phyloP scores from a whole-genome alignment of 2,888 invertebrate genomes.

The Brachypalpus laphriformis region DNA sequence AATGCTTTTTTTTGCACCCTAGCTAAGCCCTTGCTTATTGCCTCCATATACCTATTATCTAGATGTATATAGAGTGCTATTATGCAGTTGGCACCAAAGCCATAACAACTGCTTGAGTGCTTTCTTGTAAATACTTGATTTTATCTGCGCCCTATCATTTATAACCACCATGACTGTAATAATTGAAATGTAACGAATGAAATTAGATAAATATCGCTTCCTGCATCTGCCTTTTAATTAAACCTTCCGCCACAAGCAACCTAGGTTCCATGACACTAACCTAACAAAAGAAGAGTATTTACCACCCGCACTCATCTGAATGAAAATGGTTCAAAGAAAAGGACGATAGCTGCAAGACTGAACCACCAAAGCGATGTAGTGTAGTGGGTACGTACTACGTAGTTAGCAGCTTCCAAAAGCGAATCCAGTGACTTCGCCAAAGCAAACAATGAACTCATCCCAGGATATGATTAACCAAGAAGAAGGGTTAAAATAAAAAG shows the following conservation, averaged over 20 bases:
- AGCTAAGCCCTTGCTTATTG: too few species aligned
- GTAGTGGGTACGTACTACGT: not conserved
- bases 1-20: too few species aligned
- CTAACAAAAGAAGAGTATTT: slow-evolving; percentile 45
- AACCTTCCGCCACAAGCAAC: not conserved
- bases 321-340: slow-evolving; percentile 22
- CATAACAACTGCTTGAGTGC: not conserved
- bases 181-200: slow-evolving; percentile 26
- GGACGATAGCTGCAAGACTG: slow-evolving; percentile 32
- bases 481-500: slow-evolving; percentile 27
- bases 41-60: too few species aligned
- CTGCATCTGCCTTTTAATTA: slow-evolving; percentile 47
- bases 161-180: not conserved
- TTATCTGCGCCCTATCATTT: not conserved
- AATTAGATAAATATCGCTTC: slow-evolving; percentile 41
- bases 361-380: slow-evolving; percentile 9
- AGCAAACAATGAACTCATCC: slow-evolving; percentile 54
- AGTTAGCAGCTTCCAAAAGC: slow-evolving; percentile 29
- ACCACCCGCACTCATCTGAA: not conserved
- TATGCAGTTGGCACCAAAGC: not conserved
- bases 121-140: not conserved
- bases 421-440: slow-evolving; percentile 44
- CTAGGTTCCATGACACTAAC: slow-evolving; percentile 8
- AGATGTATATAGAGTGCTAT: too few species aligned
- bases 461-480: slow-evolving; percentile 58